Evolutionary conservation across 2,888 invertebrate genomes (phyloP).

Genomic region (Calliopum simillimum): DNA sequence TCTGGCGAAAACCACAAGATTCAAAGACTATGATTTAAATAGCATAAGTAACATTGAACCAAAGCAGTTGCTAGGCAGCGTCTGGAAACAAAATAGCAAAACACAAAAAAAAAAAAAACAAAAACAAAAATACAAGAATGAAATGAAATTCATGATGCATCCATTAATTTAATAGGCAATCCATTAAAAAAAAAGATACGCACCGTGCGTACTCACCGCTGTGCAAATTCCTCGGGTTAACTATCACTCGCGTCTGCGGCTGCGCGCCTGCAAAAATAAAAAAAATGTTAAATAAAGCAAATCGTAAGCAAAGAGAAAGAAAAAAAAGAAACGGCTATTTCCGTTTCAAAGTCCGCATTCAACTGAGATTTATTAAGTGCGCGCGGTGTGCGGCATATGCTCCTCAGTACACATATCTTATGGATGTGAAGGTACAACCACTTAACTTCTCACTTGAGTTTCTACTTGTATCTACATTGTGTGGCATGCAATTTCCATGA

Average conservation of each 20-base stretch:
- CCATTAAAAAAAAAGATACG: too few relatives aligned
- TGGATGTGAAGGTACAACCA: conserved; percentile 17
- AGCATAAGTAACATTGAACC: too few relatives aligned
- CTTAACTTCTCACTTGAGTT: conserved; percentile 23
- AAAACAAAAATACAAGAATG: too few relatives aligned
- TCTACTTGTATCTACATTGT: too few relatives aligned
- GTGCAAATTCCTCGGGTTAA: neutral
- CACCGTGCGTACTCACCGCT: too few relatives aligned
- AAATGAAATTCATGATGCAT: too few relatives aligned
- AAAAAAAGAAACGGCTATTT: conserved; percentile 8
- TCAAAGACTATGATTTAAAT: too few relatives aligned
- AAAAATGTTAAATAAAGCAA: neutral
- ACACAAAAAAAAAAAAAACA: too few relatives aligned
- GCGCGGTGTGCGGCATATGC: neutral
- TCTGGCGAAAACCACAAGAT: neutral
- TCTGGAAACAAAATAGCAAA: too few relatives aligned
- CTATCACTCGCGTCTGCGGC: neutral
- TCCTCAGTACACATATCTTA: neutral
- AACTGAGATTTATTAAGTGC: conserved; percentile 14
- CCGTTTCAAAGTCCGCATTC: conserved; percentile 26
- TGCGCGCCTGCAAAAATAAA: neutral
- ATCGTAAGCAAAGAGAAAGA: neutral
- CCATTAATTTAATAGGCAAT: too few relatives aligned
- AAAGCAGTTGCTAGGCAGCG: too few relatives aligned
- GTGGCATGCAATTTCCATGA: neutral